These are phyloP conservation scores for Microtus pennsylvanicus DNA, from an alignment of 2,113 vertebrate species.

Conservation along the genomic window DNA sequence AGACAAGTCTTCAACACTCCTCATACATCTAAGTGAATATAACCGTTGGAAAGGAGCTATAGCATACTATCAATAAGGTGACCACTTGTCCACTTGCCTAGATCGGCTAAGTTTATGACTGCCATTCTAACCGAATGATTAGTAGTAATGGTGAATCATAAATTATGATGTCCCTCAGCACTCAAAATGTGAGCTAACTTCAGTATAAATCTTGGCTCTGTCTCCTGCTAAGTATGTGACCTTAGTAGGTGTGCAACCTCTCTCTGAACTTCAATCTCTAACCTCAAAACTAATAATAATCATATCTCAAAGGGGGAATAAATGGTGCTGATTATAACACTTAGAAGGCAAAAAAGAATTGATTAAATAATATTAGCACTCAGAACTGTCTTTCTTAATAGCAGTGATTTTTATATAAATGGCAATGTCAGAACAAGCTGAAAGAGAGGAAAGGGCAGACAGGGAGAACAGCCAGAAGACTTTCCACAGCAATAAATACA, in stretches of 20 bases:
- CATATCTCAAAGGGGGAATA: slow-evolving; percentile 11
- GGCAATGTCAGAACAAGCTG: not conserved
- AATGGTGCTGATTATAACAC: slow-evolving; percentile 1
- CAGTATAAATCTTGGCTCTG: not conserved
- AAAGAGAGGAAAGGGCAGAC: not conserved
- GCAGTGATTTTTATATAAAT: not conserved
- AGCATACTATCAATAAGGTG: not conserved
- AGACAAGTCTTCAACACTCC: not conserved
- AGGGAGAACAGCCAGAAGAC: not conserved
- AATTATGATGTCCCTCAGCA: not conserved
- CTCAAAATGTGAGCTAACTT: not conserved
- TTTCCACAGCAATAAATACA: not conserved
- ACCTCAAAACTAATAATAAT: slow-evolving; percentile 2
- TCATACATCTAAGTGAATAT: not conserved
- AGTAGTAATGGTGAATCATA: not conserved
- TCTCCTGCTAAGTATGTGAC: not conserved
- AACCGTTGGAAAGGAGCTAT: not conserved
- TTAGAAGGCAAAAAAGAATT: not conserved
- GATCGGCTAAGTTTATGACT: not conserved
- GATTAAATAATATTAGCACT: slow-evolving; percentile 20
- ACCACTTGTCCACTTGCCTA: not conserved
- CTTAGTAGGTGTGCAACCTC: slow-evolving; percentile 4
- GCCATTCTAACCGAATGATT: not conserved
- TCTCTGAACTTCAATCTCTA: slow-evolving; percentile 32
- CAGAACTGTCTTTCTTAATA: slow-evolving; percentile 2